These are phyloP conservation scores for Xiphophorus hellerii DNA, from an alignment of 2,113 vertebrate genomes.

Conservation along the genomic window DNA sequence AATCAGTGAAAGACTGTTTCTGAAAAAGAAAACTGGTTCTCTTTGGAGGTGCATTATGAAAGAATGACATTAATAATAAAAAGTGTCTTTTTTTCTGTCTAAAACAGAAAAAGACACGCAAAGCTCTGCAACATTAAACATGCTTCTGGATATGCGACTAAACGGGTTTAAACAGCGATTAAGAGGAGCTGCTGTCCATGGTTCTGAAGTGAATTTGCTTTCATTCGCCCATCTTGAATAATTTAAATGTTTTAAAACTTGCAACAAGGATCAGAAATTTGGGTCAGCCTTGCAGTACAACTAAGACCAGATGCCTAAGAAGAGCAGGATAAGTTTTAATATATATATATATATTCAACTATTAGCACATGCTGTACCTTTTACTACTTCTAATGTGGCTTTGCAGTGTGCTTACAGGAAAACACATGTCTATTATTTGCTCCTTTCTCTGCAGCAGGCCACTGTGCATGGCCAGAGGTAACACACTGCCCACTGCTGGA, in stretches of 20 bases:
- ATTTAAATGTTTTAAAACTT: slow-evolving; percentile 35
- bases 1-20: slow-evolving; percentile 4
- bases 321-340: neutral
- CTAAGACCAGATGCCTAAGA: slow-evolving; percentile 1
- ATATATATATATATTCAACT: neutral
- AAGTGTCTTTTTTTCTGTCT: neutral
- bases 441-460: slow-evolving; percentile 53
- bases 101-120: too few species aligned
- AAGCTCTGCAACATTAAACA: neutral
- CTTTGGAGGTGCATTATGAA: slow-evolving; percentile 16
- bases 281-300: neutral
- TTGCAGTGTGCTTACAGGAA: slow-evolving; percentile 31
- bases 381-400: neutral
- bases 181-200: slow-evolving; percentile 65
- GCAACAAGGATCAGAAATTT: slow-evolving; percentile 10
- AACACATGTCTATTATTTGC: slow-evolving; percentile 33
- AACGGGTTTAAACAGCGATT: neutral
- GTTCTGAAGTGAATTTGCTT: slow-evolving; percentile 55
- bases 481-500: slow-evolving; percentile 77
- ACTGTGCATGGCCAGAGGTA: slow-evolving; percentile 38
- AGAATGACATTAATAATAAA: neutral
- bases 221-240: slow-evolving; percentile 28
- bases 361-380: slow-evolving; percentile 27
- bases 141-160: neutral
- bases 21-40: slow-evolving; percentile 19